phyloP scores from a whole-genome alignment of 2,888 invertebrate species.

The Lydus trimaculatus region DNA sequence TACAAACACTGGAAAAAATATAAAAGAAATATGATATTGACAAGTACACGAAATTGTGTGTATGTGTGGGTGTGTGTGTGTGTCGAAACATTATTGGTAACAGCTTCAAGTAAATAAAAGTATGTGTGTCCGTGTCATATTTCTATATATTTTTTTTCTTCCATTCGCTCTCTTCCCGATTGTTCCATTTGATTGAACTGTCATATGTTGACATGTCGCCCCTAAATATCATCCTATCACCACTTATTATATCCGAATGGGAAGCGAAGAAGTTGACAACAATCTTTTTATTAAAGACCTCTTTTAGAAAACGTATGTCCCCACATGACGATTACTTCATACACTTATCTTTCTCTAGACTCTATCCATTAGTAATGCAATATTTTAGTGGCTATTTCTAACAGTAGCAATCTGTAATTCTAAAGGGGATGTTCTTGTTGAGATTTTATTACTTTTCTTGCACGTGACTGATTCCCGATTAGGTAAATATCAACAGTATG shows the following conservation, averaged over 20 bases:
- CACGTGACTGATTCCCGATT: conserved; percentile 1
- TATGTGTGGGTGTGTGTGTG: too few relatives aligned
- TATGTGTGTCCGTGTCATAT: conserved; percentile 37
- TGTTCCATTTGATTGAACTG: conserved; percentile 8
- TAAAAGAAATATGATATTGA: conserved; percentile 42
- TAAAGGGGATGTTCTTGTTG: background rate
- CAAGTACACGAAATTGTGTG: conserved; percentile 32
- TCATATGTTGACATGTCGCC: conserved; percentile 29
- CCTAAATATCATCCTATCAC: conserved; percentile 1
- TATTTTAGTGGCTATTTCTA: background rate
- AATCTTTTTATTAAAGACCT: too few relatives aligned
- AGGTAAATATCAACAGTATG: background rate
- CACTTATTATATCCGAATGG: background rate
- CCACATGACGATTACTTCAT: too few relatives aligned
- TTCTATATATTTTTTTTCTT: conserved; percentile 23
- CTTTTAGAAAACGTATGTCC: too few relatives aligned
- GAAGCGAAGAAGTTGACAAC: too few relatives aligned
- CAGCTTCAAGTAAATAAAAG: conserved; percentile 29
- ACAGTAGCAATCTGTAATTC: background rate
- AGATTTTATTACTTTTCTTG: conserved; percentile 5
- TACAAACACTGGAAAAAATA: conserved; percentile 3
- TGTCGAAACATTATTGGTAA: background rate
- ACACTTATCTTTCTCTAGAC: too few relatives aligned
- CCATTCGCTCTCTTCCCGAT: background rate
- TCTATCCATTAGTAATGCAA: background rate